Conservation (phyloP, 2,888 invertebrate species). For the Cantharis rufa region DNA sequence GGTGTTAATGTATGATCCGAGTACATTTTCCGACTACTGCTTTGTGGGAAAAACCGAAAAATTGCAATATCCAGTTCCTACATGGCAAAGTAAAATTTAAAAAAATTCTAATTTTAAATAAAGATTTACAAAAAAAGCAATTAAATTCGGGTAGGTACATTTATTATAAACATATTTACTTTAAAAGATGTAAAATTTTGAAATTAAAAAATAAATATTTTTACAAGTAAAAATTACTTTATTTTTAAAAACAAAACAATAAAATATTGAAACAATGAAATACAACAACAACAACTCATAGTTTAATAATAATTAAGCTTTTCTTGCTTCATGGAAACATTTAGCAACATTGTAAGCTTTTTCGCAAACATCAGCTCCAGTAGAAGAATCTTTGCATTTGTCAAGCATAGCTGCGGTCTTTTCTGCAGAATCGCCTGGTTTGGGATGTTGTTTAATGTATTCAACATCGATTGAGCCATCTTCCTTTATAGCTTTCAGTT, state of each 20-base stretch:
- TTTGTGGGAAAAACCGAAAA: neutral
- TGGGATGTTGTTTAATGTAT: slow-evolving; percentile 52
- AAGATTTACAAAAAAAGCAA: neutral
- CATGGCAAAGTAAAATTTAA: too few species aligned
- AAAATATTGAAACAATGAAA: neutral
- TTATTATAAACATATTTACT: too few species aligned
- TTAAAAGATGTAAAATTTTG: neutral
- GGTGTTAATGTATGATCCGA: neutral
- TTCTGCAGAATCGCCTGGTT: slow-evolving; percentile 52
- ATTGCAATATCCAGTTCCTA: neutral
- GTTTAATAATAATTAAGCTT: neutral
- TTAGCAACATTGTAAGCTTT: slow-evolving; percentile 36
- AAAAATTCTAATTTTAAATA: neutral
- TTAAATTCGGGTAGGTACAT: too few species aligned
- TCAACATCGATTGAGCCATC: slow-evolving; percentile 34
- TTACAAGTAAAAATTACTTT: neutral
- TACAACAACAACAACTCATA: neutral
- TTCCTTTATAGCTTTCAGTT: slow-evolving; percentile 55
- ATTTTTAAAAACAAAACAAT: neutral
- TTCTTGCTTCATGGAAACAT: slow-evolving; percentile 32
- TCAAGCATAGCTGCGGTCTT: slow-evolving; percentile 52
- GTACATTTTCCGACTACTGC: neutral
- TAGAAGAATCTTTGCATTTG: slow-evolving; percentile 52
- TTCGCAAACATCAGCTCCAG: slow-evolving; percentile 46
- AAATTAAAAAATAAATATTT: neutral